These are phyloP conservation scores for Lepetodrilus schrolli DNA, from an alignment of 2,888 invertebrate species.

Conservation along the genomic window DNA sequence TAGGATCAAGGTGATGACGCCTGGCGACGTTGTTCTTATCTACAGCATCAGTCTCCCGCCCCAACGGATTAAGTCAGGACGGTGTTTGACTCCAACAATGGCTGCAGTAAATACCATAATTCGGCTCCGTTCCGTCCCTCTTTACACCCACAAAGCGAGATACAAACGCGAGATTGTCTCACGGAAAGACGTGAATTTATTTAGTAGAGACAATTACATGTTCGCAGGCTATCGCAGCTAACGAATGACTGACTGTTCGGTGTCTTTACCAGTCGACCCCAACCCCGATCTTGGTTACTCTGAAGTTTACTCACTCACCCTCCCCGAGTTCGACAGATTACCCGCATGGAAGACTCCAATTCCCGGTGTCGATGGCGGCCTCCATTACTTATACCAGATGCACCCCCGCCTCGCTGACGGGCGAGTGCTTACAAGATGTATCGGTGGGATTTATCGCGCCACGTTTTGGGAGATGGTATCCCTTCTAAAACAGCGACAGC, in stretches of 20 bases:
- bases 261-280: neutral
- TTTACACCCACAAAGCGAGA: neutral
- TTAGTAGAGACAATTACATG: slow-evolving; percentile 9
- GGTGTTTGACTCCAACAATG: neutral
- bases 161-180: neutral
- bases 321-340: neutral
- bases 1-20: neutral
- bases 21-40: slow-evolving; percentile 18
- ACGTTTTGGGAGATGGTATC: slow-evolving; percentile 2
- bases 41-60: neutral
- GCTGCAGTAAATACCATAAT: slow-evolving; percentile 3
- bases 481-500: neutral
- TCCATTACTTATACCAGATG: too few species aligned
- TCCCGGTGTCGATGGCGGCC: too few species aligned
- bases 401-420: neutral
- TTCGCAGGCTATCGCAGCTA: neutral
- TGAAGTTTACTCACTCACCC: neutral
- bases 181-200: slow-evolving; percentile 11
- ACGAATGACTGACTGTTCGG: neutral
- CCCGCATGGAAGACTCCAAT: neutral
- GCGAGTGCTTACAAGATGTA: neutral
- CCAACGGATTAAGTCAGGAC: neutral
- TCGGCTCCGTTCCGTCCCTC: neutral
- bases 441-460: neutral
- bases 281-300: neutral